phyloP scores from a whole-genome alignment of 2,888 invertebrate species.

The Sesia bembeciformis region DNA sequence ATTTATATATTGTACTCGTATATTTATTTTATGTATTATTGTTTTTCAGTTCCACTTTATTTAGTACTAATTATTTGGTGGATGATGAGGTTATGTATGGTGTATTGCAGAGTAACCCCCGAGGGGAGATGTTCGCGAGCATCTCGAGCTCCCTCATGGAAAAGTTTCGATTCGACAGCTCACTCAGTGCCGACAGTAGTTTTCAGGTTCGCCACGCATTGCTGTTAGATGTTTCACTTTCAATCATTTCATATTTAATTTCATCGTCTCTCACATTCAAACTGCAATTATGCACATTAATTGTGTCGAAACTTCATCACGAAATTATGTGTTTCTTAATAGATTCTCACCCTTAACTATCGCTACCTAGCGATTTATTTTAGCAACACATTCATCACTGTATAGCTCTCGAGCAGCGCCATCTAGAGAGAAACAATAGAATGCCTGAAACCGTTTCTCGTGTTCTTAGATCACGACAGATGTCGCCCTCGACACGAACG shows the following conservation, averaged over 20 bases:
- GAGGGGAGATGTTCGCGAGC: conserved; percentile 88
- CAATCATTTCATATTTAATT: conserved; percentile 10
- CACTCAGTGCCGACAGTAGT: conserved; percentile 83
- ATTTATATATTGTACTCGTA: conserved; percentile 15
- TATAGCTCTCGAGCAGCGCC: conserved; percentile 15
- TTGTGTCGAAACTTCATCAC: neutral
- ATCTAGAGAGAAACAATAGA: conserved; percentile 16
- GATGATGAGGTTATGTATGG: conserved; percentile 15
- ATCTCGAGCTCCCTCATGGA: conserved; percentile 87
- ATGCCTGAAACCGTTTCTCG: too few species aligned
- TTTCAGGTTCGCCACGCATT: conserved; percentile 77
- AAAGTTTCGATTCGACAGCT: conserved; percentile 85
- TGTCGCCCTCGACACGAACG: neutral
- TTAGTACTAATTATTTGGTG: neutral
- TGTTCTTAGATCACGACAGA: neutral
- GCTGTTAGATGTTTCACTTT: conserved; percentile 46
- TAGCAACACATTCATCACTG: neutral
- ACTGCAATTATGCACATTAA: neutral
- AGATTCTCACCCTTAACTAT: neutral
- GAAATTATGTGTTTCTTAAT: neutral
- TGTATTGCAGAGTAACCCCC: conserved; percentile 80
- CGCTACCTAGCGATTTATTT: neutral
- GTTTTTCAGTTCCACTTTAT: conserved; percentile 14
- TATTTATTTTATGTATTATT: conserved; percentile 12
- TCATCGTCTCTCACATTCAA: neutral